Conservation (phyloP, 2,888 invertebrate genomes). For the Microctonus aethiopoides region DNA sequence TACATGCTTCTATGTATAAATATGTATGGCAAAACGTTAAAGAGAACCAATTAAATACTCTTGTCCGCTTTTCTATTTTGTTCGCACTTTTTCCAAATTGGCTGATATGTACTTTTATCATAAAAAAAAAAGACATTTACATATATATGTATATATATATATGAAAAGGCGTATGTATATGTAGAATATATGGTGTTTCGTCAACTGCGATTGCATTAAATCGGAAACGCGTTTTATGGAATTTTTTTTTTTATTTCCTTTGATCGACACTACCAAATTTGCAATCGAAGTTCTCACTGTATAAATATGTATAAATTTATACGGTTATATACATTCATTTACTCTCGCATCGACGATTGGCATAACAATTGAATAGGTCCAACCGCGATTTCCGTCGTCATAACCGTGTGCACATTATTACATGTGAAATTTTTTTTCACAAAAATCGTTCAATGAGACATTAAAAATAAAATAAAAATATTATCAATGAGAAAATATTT, state of each 20-base stretch:
- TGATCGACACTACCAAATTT: conserved; percentile 6
- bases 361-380: conserved; percentile 1
- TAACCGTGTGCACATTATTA: background rate
- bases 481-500: no score
- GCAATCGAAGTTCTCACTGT: background rate
- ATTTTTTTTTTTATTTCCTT: conserved; percentile 1
- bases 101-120: background rate
- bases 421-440: no score
- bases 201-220: conserved; percentile 15
- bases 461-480: background rate
- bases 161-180: background rate
- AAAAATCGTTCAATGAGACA: background rate
- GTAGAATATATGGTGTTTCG: background rate
- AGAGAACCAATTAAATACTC: conserved; percentile 14
- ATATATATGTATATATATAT: background rate
- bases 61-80: conserved; percentile 3
- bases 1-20: no score
- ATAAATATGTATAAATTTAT: background rate
- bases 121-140: background rate
- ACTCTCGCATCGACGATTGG: background rate
- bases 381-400: background rate
- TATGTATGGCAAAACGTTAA: background rate
- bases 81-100: conserved; percentile 16
- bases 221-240: background rate
- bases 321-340: background rate